A percentile compares a stretch with the other conserved stretches of the same genome.
These are phyloP conservation scores for Lepus americanus DNA, from an alignment of 2,113 vertebrate species.

Conservation along the genomic window DNA sequence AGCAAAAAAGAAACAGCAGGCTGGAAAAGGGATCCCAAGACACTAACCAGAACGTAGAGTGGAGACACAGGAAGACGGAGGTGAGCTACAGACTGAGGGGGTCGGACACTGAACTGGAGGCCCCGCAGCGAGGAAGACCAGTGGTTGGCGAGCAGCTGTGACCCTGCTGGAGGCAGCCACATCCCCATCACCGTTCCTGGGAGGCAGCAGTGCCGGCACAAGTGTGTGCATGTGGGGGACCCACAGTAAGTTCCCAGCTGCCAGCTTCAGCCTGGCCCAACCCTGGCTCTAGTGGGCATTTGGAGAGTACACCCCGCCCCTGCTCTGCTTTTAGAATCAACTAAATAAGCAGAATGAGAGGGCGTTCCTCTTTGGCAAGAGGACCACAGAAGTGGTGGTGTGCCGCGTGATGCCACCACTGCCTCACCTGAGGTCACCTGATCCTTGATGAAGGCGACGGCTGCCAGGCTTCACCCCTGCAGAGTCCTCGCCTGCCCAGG, in stretches of 20 bases:
- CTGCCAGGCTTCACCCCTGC: not conserved
- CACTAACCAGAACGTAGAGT: not conserved
- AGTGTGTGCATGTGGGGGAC: too few species aligned
- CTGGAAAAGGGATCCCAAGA: not conserved
- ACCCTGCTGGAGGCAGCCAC: too few species aligned
- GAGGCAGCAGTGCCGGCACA: too few species aligned
- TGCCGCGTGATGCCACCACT: not conserved
- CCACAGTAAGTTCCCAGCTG: too few species aligned
- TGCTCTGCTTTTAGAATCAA: too few species aligned
- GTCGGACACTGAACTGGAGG: not conserved
- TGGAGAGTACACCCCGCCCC: too few species aligned
- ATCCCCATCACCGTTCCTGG: too few species aligned
- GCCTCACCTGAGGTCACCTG: not conserved
- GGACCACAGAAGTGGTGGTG: not conserved
- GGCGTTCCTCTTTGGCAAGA: not conserved
- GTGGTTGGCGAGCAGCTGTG: too few species aligned
- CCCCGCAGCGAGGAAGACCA: not conserved
- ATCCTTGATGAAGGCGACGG: not conserved
- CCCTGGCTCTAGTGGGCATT: too few species aligned
- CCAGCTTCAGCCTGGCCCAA: too few species aligned
- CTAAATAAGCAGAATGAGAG: not conserved
- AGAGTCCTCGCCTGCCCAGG: too few species aligned
- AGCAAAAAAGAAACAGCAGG: not conserved
- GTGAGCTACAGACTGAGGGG: not conserved
- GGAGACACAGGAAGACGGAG: not conserved